Percentiles rank a stretch among this genome's conserved stretches.
phyloP scores from a whole-genome alignment of 2,797 vertebrate species.

The Vipera latastei region DNA sequence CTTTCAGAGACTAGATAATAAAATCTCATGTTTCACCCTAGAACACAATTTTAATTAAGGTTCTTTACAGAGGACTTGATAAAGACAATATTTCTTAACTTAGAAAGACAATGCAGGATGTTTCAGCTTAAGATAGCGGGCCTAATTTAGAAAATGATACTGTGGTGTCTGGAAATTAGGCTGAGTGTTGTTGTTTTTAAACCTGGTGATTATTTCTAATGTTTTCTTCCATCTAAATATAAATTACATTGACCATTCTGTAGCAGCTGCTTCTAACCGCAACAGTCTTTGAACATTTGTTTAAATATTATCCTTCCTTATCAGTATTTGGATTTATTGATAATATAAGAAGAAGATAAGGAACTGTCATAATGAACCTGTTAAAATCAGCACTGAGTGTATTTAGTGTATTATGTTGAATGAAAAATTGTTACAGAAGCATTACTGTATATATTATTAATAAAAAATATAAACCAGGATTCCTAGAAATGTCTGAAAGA shows the following conservation, averaged over 20 bases:
- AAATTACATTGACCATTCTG: slow-evolving; percentile 17
- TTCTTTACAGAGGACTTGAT: background rate
- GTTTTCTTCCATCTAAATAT: slow-evolving; percentile 13
- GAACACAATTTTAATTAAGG: slow-evolving; percentile 30
- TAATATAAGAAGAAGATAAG: background rate
- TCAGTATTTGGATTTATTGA: slow-evolving; percentile 16
- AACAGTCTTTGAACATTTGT: slow-evolving; percentile 2
- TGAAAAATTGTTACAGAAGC: slow-evolving; percentile 11
- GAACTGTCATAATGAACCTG: slow-evolving; percentile 29
- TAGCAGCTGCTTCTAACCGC: slow-evolving; percentile 34
- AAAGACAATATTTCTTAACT: slow-evolving; percentile 26
- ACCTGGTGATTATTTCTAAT: background rate
- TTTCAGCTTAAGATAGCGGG: slow-evolving; percentile 20
- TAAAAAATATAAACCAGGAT: slow-evolving; percentile 15
- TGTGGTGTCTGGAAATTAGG: slow-evolving; percentile 1
- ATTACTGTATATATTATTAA: background rate
- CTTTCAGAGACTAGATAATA: slow-evolving; percentile 36
- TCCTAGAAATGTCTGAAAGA: background rate
- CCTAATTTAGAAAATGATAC: slow-evolving; percentile 5
- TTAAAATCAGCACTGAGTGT: background rate
- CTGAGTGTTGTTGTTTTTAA: slow-evolving; percentile 8
- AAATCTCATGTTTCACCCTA: slow-evolving; percentile 24
- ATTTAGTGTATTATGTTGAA: background rate
- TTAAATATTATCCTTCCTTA: slow-evolving; percentile 21
- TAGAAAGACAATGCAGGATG: slow-evolving; percentile 7